A percentile compares a stretch with the other conserved stretches of the same genome.
phyloP scores from a whole-genome alignment of 2,113 vertebrate species.

The Oncorhynchus nerka region DNA sequence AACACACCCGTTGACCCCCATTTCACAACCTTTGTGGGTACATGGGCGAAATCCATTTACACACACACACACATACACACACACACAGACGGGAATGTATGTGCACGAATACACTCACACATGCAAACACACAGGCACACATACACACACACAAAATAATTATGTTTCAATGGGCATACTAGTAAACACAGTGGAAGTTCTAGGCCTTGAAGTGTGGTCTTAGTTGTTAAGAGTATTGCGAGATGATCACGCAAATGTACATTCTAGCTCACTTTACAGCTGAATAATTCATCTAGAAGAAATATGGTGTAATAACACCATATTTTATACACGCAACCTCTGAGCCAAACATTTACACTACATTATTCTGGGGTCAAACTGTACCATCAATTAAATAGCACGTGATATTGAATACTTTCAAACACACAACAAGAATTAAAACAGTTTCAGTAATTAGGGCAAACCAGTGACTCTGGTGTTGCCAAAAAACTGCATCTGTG shows the following conservation, averaged over 20 bases:
- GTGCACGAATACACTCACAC: no score
- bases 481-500: background rate
- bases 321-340: no score
- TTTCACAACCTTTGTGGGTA: slow-evolving; percentile 65
- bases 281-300: no score
- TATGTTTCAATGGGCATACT: slow-evolving; percentile 48
- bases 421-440: background rate
- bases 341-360: no score
- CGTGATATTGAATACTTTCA: background rate
- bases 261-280: slow-evolving; percentile 5
- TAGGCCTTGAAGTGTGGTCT: slow-evolving; percentile 47
- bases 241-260: slow-evolving; percentile 21
- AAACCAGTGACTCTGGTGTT: slow-evolving; percentile 4
- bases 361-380: no score
- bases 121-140: slow-evolving; percentile 18
- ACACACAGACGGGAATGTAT: slow-evolving; percentile 21
- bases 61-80: slow-evolving; percentile 19
- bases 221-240: slow-evolving; percentile 34
- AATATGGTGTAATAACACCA: no score
- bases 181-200: slow-evolving; percentile 43
- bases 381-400: no score
- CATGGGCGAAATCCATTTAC: slow-evolving; percentile 62
- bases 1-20: slow-evolving; percentile 70
- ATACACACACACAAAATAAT: slow-evolving; percentile 33
- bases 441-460: background rate